Percentiles rank a stretch among this genome's conserved stretches.
Evolutionary conservation across 1,140 invertebrate genomes (phyloP).

Genomic region (Monomorium pharaonis): DNA sequence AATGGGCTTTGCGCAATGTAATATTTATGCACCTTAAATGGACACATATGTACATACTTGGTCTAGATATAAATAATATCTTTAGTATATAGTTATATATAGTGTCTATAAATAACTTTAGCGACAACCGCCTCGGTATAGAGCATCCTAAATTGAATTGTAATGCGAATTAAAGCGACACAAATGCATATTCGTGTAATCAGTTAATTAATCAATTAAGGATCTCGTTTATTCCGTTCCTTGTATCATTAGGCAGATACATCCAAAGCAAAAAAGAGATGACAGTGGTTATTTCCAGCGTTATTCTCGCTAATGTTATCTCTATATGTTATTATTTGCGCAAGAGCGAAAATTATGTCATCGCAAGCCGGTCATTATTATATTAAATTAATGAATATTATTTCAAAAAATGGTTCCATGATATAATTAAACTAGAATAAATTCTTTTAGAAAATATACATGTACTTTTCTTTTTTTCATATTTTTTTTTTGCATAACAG

Average conservation of each 20-base stretch:
- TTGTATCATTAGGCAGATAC: background rate
- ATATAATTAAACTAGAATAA: background rate
- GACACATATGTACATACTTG: background rate
- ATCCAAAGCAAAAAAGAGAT: background rate
- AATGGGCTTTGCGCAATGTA: conserved; percentile 48
- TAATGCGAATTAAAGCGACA: conserved; percentile 4
- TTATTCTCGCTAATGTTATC: background rate
- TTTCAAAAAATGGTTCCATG: background rate
- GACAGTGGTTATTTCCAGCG: background rate
- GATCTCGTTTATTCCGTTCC: background rate
- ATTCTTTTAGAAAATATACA: background rate
- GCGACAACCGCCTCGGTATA: background rate
- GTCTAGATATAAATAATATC: conserved; percentile 33
- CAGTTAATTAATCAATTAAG: conserved; percentile 11
- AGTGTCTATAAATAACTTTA: too few relatives aligned
- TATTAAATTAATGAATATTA: background rate
- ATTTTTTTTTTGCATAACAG: background rate
- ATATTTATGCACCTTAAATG: conserved; percentile 25
- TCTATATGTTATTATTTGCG: background rate
- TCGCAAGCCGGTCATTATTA: background rate
- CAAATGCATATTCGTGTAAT: conserved; percentile 7
- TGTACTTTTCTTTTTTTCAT: background rate
- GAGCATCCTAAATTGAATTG: background rate
- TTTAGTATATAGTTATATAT: too few relatives aligned
- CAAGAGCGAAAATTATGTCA: background rate